phyloP scores from a whole-genome alignment of 2,113 vertebrate species.

The Istiophorus platypterus region DNA sequence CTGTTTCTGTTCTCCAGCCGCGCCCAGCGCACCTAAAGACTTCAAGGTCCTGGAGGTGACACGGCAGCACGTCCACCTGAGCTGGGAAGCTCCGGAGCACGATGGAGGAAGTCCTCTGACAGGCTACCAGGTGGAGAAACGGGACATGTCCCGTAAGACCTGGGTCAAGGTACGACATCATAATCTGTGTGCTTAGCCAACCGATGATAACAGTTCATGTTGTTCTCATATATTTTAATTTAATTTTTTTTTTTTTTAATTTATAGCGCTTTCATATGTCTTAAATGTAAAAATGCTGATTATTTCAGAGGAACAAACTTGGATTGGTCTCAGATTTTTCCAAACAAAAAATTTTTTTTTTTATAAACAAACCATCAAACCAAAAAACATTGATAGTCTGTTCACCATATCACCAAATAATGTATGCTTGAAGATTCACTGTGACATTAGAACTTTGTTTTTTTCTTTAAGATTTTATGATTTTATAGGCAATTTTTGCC shows the following conservation, averaged over 20 bases:
- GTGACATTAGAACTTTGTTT: too few species aligned
- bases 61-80: slow-evolving; percentile 90
- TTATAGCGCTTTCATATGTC: too few species aligned
- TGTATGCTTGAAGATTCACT: too few species aligned
- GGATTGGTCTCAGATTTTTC: too few species aligned
- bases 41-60: slow-evolving; percentile 93
- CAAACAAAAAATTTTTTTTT: too few species aligned
- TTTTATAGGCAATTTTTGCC: too few species aligned
- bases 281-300: too few species aligned
- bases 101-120: slow-evolving; percentile 97
- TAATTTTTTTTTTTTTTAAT: background rate
- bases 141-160: slow-evolving; percentile 94
- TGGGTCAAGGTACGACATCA: slow-evolving; percentile 91
- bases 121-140: slow-evolving; percentile 95
- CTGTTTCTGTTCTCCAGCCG: slow-evolving; percentile 83
- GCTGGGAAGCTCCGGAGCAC: slow-evolving; percentile 96
- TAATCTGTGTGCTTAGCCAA: background rate
- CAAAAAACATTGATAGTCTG: too few species aligned
- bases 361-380: too few species aligned
- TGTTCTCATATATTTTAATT: background rate
- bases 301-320: too few species aligned
- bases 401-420: background rate
- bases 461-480: too few species aligned
- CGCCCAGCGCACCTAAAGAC: slow-evolving; percentile 94
- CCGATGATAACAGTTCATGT: background rate